Evolutionary conservation across 2,113 vertebrate species (phyloP).

Genomic region (Willisornis vidua): DNA sequence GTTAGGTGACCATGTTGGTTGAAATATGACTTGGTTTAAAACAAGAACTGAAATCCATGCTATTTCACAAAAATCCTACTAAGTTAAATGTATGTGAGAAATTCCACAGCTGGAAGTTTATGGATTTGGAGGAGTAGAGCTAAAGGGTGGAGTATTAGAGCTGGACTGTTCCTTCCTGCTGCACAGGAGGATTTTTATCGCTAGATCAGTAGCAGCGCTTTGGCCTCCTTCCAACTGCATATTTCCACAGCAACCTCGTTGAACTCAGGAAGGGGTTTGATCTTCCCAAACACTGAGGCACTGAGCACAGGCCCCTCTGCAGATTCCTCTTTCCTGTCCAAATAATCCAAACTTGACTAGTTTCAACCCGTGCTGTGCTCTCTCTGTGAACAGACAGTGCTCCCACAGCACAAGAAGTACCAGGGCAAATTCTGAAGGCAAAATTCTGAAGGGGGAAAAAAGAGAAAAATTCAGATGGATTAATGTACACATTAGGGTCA

Average conservation of each 20-base stretch:
- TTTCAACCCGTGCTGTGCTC: rapidly evolving
- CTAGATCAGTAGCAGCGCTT: not conserved
- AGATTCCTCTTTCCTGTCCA: not conserved
- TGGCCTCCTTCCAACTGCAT: not conserved
- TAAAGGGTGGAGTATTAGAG: not conserved
- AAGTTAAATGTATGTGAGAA: not conserved
- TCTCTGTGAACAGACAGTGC: not conserved
- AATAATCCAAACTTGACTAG: not conserved
- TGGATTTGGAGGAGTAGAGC: not conserved
- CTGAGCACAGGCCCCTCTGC: not conserved
- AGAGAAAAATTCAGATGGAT: not conserved
- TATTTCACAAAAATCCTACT: not conserved
- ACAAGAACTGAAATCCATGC: not conserved
- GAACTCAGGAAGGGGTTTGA: not conserved
- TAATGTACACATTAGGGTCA: not conserved
- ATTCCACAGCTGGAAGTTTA: not conserved
- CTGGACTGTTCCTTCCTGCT: not conserved
- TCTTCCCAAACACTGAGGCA: not conserved
- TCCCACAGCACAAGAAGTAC: not conserved
- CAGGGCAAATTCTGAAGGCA: not conserved
- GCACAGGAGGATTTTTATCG: constrained; percentile 3
- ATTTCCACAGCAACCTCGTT: not conserved
- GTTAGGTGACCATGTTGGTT: not conserved
- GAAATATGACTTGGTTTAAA: not conserved
- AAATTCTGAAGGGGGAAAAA: not conserved